Percentiles rank a stretch among this genome's conserved stretches.
Evolutionary conservation across 2,113 vertebrate species (phyloP).

Genomic region (Nibea coibor): DNA sequence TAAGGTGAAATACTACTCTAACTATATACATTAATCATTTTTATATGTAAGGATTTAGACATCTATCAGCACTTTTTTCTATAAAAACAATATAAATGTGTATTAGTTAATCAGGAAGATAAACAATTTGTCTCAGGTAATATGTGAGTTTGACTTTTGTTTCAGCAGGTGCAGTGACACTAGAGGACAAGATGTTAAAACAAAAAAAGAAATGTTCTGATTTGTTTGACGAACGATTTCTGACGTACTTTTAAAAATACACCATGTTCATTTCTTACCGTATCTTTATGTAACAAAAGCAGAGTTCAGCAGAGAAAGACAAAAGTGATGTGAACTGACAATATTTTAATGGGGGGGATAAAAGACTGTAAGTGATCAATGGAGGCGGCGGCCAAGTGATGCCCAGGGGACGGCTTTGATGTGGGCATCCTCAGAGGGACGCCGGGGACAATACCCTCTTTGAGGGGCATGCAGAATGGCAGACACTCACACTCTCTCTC

Average conservation of each 20-base stretch:
- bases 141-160: not conserved
- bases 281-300: constrained; percentile 81
- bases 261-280: constrained; percentile 40
- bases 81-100: no score
- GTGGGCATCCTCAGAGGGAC: constrained; percentile 85
- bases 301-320: constrained; percentile 84
- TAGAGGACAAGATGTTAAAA: not conserved
- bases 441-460: constrained; percentile 86
- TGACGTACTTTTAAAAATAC: constrained; percentile 32
- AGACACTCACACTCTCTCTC: constrained; percentile 72
- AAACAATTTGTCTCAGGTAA: not conserved
- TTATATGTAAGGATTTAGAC: not conserved
- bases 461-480: constrained; percentile 82
- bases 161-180: not conserved
- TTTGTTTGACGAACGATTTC: not conserved
- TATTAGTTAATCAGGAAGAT: no score
- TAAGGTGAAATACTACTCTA: not conserved
- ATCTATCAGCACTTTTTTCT: no score
- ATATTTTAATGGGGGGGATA: constrained; percentile 86
- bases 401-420: constrained; percentile 88
- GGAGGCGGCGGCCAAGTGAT: constrained; percentile 87
- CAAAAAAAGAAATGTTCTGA: not conserved
- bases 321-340: constrained; percentile 87
- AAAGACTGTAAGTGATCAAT: constrained; percentile 93
- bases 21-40: not conserved